These are phyloP conservation scores for Lophius americanus DNA, from an alignment of 2,797 vertebrate genomes.

Conservation along the genomic window DNA sequence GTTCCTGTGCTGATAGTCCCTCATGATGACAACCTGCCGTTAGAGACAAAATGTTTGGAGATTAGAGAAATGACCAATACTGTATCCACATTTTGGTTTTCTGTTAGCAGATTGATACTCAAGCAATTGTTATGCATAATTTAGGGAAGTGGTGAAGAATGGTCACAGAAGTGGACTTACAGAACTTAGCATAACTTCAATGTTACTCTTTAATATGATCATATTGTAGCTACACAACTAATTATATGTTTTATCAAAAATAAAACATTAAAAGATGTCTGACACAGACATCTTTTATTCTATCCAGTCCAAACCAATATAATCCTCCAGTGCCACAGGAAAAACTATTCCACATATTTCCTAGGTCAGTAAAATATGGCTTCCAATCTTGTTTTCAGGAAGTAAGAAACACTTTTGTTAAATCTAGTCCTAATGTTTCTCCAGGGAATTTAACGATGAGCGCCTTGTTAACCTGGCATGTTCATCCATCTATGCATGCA, in stretches of 20 bases:
- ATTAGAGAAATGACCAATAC: background rate
- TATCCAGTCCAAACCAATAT: background rate
- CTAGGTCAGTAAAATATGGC: background rate
- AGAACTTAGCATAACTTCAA: background rate
- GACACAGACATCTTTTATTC: slow-evolving; percentile 3
- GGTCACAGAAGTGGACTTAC: background rate
- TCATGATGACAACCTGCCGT: slow-evolving; percentile 96
- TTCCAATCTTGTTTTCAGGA: no score
- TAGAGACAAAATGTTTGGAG: background rate
- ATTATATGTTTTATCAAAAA: slow-evolving; percentile 1
- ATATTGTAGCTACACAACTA: background rate
- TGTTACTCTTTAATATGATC: slow-evolving; percentile 1
- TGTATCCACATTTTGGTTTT: background rate
- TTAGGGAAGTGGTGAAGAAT: background rate
- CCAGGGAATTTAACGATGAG: no score
- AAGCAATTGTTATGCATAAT: background rate
- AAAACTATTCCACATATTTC: background rate
- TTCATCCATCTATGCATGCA: background rate
- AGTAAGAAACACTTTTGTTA: no score
- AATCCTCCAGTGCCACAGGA: background rate
- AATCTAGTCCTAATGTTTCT: no score
- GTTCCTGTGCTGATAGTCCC: slow-evolving; percentile 96
- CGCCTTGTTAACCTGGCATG: background rate
- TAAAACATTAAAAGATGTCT: no score
- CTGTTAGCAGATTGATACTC: background rate